Base-by-base conservation (phyloP, 2,797 vertebrate genomes). In the Scarus forsteni region DNA sequence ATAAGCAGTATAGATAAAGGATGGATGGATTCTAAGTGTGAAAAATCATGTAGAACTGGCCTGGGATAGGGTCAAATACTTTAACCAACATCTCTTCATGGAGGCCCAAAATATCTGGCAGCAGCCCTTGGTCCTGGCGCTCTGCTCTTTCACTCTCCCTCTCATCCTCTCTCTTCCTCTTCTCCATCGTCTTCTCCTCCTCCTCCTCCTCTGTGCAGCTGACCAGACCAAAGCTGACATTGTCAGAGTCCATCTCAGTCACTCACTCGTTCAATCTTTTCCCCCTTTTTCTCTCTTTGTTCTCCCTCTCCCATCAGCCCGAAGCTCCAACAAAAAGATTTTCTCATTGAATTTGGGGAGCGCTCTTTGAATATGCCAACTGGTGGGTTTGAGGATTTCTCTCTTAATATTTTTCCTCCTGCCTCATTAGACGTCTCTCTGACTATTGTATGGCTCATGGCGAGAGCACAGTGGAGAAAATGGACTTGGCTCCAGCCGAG, bases 361-460 rank as follows among this genome's bases (percentile, higher is more conserved):
- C 46, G 39, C 38, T 77, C 72, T 16, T 74, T 79, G 77, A 86
- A 73, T 62, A 50, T 46, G 73, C 74, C 84, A 49, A 57, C 64
- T 77, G 66, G 55, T 36, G 66, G 79, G 60, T 75, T 75, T 75
- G 53, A 85, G 75, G 73, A 75, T 83, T 86, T 81, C 65, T 54
- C 70, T 69, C 80, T 79, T 84, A 66, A 85, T 83, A 74, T 80
- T 83, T 85, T 62, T 49, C 50, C 77, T 75, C 75, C 77, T 79
- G 78, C 85, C 86, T 91, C 90, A 91, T 90, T 91, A 90, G 81
- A 80, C 8, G 69, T 63, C 78, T 85, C 78, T 46, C 73, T 69
- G 75, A 70, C 76, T 84, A 75, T 88, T 82, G 88, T 85, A 52
- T 15, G 67, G 74, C 78, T 87, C 75, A 36, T 80, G 75, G 85